Conservation (phyloP, 2,888 invertebrate species). For the Scaptomyza cyrtandrae region DNA sequence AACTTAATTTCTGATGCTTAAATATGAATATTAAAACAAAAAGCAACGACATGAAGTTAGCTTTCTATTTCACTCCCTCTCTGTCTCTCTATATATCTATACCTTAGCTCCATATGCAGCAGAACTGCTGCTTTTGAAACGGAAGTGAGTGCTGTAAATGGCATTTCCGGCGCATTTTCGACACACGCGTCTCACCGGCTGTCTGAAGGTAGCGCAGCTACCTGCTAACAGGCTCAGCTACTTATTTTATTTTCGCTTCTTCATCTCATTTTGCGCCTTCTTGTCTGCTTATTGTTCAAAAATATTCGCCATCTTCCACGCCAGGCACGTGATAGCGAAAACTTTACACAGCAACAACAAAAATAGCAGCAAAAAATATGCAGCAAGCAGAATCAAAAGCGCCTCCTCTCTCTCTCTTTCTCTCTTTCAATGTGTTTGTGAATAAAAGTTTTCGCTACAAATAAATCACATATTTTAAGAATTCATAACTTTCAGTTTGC, state of each 20-base stretch:
- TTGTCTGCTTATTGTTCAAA: slow-evolving; percentile 37
- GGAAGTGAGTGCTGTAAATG: slow-evolving; percentile 68
- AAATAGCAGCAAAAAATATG: slow-evolving; percentile 1
- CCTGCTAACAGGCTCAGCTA: slow-evolving; percentile 39
- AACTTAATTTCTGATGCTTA: slow-evolving; percentile 78
- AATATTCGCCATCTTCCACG: slow-evolving; percentile 58
- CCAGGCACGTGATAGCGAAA: slow-evolving; percentile 69
- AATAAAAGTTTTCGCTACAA: slow-evolving; percentile 51
- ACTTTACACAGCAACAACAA: slow-evolving; percentile 38
- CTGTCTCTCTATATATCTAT: neutral
- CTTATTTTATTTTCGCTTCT: slow-evolving; percentile 16
- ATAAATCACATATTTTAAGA: slow-evolving; percentile 79
- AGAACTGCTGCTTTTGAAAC: slow-evolving; percentile 6
- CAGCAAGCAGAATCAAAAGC: slow-evolving; percentile 22
- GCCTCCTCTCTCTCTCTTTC: neutral
- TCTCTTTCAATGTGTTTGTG: slow-evolving; percentile 22
- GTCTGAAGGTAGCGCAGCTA: slow-evolving; percentile 14
- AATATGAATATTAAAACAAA: slow-evolving; percentile 80
- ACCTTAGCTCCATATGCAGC: slow-evolving; percentile 60
- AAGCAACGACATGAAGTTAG: slow-evolving; percentile 47
- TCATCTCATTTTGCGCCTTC: slow-evolving; percentile 8
- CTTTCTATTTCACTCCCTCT: slow-evolving; percentile 8
- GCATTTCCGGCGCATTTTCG: slow-evolving; percentile 57
- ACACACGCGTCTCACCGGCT: slow-evolving; percentile 41
- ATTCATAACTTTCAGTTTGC: slow-evolving; percentile 79